A percentile compares a stretch with the other conserved stretches of the same genome.
phyloP scores from a whole-genome alignment of 2,113 vertebrate genomes.

The Lasiurus cinereus region DNA sequence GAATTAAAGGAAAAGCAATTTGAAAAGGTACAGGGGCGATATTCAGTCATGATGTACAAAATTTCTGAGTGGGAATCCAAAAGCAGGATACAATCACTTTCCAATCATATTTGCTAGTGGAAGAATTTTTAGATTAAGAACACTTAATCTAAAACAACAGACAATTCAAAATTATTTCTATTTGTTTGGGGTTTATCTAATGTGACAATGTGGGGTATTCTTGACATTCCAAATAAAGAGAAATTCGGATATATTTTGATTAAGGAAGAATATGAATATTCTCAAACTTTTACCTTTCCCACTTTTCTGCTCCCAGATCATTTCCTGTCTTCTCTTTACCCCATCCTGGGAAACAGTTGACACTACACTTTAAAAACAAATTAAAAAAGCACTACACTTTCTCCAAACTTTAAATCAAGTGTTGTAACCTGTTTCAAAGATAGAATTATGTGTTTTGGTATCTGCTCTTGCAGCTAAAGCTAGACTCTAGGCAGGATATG shows the following conservation, averaged over 20 bases:
- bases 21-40: neutral
- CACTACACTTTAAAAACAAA: neutral
- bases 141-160: neutral
- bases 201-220: neutral
- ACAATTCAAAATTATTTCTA: neutral
- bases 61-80: neutral
- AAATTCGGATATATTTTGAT: conserved; percentile 37
- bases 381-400: neutral
- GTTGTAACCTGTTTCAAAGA: conserved; percentile 41
- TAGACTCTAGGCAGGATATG: neutral
- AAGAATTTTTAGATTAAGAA: neutral
- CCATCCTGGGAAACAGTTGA: conserved; percentile 16
- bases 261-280: neutral
- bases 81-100: neutral
- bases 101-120: neutral
- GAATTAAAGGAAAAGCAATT: neutral
- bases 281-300: conserved; percentile 1
- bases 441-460: conserved; percentile 34
- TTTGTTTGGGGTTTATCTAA: conserved; percentile 20
- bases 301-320: neutral
- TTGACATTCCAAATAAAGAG: conserved; percentile 32
- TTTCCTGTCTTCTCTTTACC: neutral
- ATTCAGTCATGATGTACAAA: neutral
- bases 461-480: neutral
- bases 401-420: neutral